Evolutionary conservation across 2,797 vertebrate genomes (phyloP), one percentile per base, ranked within the genome.

Genomic region (Helicolenus hilgendorfi): DNA sequence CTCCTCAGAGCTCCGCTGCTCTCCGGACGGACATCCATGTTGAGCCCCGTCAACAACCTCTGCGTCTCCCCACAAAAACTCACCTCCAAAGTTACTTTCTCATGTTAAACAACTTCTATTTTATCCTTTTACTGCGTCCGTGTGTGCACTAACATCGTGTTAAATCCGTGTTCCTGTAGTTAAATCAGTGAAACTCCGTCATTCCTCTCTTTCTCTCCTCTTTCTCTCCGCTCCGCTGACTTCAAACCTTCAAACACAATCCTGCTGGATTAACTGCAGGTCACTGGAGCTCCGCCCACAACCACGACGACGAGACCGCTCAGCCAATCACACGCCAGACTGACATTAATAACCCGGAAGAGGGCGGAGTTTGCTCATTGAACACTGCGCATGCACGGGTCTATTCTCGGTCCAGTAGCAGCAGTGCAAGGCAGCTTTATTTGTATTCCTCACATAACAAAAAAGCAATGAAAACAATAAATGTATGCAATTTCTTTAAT

Each of bases 21-120:
- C 76, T 18, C 91, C 83, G 38, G 38, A 41, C 75, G 82, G 89
- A 91, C 96, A 96, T 97, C 96, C 96, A 96, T 97, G 96, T 97
- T 96, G 90, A 93, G 38, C 22, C 69, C 87, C 84, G 83, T 79
- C 64, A 88, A 90, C 38, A 45, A 15, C 59, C 68, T 79, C 88
- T 29, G 73, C 35, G 80, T 56, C 73, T 76, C 73, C 49, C 78
- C 22, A 38, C 6, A 49, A 79, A 84, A 85, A 86, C 75, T 83
- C 60, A 13, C 59, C 60, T 35, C 68, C 38, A 88, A 88, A 92
- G 53, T 94, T 93, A 24, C 22, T 31, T 18, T 24, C n/a, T 70
- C 87, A 60, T 81, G 64, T 36, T 22, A 26, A 20, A 27, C 58
- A 24, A 31, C 14, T 13, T 58, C 2, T 9, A 6, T 0, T 1